Percentiles rank a stretch among this genome's conserved stretches.
Conservation (phyloP, 2,888 invertebrate species). For the Bugulina stolonifera region DNA sequence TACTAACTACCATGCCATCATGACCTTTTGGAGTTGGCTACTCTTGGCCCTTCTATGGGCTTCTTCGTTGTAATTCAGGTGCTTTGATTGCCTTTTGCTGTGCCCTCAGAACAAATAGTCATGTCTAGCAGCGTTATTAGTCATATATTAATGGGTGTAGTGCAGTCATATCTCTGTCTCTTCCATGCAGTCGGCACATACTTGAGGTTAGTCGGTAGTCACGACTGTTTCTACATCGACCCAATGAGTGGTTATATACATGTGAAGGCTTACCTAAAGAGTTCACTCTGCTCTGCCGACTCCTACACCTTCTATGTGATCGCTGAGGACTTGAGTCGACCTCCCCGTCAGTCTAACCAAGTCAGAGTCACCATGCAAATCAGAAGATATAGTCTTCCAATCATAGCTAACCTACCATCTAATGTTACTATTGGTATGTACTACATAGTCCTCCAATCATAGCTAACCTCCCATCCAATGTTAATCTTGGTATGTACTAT, state of each 20-base stretch:
- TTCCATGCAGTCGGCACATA: not conserved
- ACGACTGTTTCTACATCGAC: conserved; percentile 35
- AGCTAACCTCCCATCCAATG: not conserved
- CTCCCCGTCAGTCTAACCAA: conserved; percentile 16
- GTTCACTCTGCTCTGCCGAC: not conserved
- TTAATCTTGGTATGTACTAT: not conserved
- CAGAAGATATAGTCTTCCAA: not conserved
- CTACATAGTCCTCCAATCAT: not conserved
- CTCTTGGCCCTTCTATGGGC: too few relatives aligned
- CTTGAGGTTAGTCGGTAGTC: not conserved
- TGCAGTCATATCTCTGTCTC: not conserved
- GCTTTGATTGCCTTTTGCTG: too few relatives aligned
- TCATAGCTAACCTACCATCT: not conserved
- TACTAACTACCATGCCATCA: conserved; percentile 18
- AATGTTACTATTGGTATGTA: conserved; percentile 15
- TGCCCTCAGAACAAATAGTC: too few relatives aligned
- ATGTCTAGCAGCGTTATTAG: too few relatives aligned
- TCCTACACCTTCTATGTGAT: conserved; percentile 9
- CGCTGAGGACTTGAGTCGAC: not conserved
- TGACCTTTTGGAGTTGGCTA: not conserved
- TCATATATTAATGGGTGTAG: not conserved
- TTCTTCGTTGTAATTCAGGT: too few relatives aligned
- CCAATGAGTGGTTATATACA: conserved; percentile 37
- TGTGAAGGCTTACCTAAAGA: conserved; percentile 33
- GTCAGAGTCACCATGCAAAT: conserved; percentile 7